Conservation (phyloP, 1,140 invertebrate species). For the Diorhabda carinulata region DNA sequence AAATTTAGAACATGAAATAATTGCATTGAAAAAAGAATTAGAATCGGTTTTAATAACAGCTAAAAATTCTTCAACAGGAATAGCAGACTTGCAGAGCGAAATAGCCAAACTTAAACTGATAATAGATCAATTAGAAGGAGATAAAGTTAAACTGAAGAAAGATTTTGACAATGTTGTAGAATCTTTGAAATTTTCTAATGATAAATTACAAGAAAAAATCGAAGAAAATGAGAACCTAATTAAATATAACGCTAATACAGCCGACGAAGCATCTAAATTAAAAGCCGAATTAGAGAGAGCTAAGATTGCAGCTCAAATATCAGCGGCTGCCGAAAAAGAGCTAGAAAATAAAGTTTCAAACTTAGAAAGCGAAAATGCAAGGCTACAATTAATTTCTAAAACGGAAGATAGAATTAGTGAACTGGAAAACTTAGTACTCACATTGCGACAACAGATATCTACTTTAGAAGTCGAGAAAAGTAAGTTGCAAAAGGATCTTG, state of each 20-base stretch:
- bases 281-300: slow-evolving; percentile 20
- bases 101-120: slow-evolving; percentile 24
- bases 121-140: slow-evolving; percentile 17
- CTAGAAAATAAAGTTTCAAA: slow-evolving; percentile 6
- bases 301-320: not conserved
- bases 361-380: slow-evolving; percentile 23
- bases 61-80: slow-evolving; percentile 12
- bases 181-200: not conserved
- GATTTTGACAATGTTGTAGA: slow-evolving; percentile 17
- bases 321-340: not conserved
- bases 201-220: not conserved
- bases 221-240: not conserved
- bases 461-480: slow-evolving; percentile 24
- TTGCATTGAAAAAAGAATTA: slow-evolving; percentile 21
- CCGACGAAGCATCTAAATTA: slow-evolving; percentile 17
- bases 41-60: slow-evolving; percentile 15
- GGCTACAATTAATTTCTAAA: not conserved
- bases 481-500: slow-evolving; percentile 24
- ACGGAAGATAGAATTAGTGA: not conserved
- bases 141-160: slow-evolving; percentile 28
- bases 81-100: slow-evolving; percentile 18
- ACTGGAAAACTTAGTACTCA: slow-evolving; percentile 13
- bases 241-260: not conserved
- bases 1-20: slow-evolving; percentile 21
- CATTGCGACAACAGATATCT: slow-evolving; percentile 19